A percentile compares a stretch with the other conserved stretches of the same genome.
Conservation (phyloP, 2,888 invertebrate genomes). For the Listrodromus nycthemerus region DNA sequence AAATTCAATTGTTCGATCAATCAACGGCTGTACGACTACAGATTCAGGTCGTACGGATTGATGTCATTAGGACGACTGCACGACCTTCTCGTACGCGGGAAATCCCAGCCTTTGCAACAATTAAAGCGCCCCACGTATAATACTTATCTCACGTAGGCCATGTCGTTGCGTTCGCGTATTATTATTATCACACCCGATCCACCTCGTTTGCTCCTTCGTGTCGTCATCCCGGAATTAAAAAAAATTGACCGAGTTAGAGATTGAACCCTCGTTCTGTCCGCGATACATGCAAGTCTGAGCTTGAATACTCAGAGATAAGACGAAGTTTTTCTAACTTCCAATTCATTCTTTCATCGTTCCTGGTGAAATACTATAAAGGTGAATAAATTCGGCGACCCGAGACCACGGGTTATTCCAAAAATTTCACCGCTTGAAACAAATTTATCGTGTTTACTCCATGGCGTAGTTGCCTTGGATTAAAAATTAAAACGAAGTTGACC, state of each 20-base stretch:
- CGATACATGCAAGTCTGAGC: constrained; percentile 69
- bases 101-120: constrained; percentile 59
- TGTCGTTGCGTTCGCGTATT: constrained; percentile 53
- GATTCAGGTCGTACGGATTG: not conserved
- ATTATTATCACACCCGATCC: constrained; percentile 60
- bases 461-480: constrained; percentile 52
- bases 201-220: constrained; percentile 61
- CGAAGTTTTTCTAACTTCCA: constrained; percentile 49
- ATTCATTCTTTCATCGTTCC: constrained; percentile 34
- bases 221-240: constrained; percentile 49
- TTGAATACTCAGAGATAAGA: constrained; percentile 68
- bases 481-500: not conserved
- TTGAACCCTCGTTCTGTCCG: constrained; percentile 54
- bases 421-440: constrained; percentile 28
- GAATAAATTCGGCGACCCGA: constrained; percentile 40
- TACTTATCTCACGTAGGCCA: constrained; percentile 66
- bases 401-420: constrained; percentile 29
- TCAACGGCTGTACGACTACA: constrained; percentile 3
- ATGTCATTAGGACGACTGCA: constrained; percentile 19
- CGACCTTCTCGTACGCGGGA: constrained; percentile 36
- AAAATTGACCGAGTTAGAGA: constrained; percentile 10
- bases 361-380: constrained; percentile 48
- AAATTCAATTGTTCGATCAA: constrained; percentile 14
- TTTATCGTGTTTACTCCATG: constrained; percentile 57
- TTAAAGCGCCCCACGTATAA: constrained; percentile 58